Evolutionary conservation across 1,140 invertebrate species (phyloP).

Genomic region (Drosophila virilis): DNA sequence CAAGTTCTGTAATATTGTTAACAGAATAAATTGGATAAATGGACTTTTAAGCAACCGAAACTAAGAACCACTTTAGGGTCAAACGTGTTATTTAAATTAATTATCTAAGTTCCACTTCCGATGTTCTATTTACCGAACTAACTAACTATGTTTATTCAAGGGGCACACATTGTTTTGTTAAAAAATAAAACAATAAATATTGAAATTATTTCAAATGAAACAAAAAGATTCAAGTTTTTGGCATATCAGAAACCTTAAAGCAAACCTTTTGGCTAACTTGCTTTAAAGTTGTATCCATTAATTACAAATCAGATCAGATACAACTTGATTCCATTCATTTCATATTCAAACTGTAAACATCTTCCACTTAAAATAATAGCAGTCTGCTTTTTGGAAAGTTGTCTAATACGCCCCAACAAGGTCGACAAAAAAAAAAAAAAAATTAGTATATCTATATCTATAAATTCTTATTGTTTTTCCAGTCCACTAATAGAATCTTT

Average conservation of each 20-base stretch:
- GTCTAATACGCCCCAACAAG: slow-evolving; percentile 33
- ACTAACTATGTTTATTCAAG: background rate
- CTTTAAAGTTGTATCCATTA: slow-evolving; percentile 18
- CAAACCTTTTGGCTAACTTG: slow-evolving; percentile 10
- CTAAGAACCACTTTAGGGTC: background rate
- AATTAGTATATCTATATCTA: background rate
- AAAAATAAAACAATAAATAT: background rate
- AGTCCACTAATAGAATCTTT: slow-evolving; percentile 50
- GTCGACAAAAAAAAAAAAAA: slow-evolving; percentile 1
- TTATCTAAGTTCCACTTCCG: slow-evolving; percentile 5
- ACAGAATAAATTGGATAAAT: no score
- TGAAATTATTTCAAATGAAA: background rate
- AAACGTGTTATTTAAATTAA: slow-evolving; percentile 6
- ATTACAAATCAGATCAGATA: slow-evolving; percentile 17
- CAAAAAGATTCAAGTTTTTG: background rate
- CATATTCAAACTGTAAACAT: slow-evolving; percentile 15
- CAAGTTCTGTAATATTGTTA: no score
- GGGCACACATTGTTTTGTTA: background rate
- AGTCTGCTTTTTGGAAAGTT: slow-evolving; percentile 57
- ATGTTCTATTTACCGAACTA: background rate
- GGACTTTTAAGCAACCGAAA: background rate
- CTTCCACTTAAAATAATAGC: slow-evolving; percentile 7
- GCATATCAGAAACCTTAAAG: background rate
- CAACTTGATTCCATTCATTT: slow-evolving; percentile 28
- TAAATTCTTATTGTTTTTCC: slow-evolving; percentile 42